phyloP scores from a whole-genome alignment of 2,888 invertebrate species.

The Prosapia bicincta region DNA sequence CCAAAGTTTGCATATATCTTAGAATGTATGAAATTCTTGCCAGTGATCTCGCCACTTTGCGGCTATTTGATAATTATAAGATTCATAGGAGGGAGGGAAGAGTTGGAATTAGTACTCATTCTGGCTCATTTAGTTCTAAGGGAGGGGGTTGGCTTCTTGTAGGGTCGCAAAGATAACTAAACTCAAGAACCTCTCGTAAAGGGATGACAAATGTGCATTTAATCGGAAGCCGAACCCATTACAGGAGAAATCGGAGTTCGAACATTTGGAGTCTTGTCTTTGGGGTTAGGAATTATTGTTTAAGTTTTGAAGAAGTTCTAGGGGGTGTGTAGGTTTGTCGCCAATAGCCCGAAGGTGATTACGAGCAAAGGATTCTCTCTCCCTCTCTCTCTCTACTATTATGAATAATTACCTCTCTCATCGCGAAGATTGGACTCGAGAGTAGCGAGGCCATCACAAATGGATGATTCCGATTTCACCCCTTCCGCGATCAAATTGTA shows the following conservation, averaged over 20 bases:
- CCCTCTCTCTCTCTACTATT: neutral
- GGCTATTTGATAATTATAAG: conserved; percentile 2
- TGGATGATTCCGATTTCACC: conserved; percentile 8
- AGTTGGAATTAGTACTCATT: conserved; percentile 37
- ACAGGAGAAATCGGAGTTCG: conserved; percentile 6
- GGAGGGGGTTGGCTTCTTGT: conserved; percentile 19
- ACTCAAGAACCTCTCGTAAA: conserved; percentile 20
- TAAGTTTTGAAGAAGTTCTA: conserved; percentile 27
- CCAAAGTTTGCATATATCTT: neutral
- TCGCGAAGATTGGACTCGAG: neutral
- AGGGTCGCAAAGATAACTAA: neutral
- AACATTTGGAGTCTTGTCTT: conserved; percentile 11
- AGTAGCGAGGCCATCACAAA: conserved; percentile 1
- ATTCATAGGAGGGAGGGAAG: neutral
- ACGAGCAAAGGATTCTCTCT: neutral
- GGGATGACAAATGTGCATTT: conserved; percentile 38
- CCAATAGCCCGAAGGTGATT: conserved; percentile 6
- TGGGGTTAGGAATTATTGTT: conserved; percentile 33
- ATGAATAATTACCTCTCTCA: neutral
- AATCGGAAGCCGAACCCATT: conserved; percentile 36
- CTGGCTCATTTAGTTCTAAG: conserved; percentile 35
- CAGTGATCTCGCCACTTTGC: neutral
- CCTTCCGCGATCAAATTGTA: conserved; percentile 1
- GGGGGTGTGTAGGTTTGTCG: neutral
- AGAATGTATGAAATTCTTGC: neutral